Evolutionary conservation across 2,888 invertebrate genomes (phyloP).

Genomic region (Meteorus cinctellus): DNA sequence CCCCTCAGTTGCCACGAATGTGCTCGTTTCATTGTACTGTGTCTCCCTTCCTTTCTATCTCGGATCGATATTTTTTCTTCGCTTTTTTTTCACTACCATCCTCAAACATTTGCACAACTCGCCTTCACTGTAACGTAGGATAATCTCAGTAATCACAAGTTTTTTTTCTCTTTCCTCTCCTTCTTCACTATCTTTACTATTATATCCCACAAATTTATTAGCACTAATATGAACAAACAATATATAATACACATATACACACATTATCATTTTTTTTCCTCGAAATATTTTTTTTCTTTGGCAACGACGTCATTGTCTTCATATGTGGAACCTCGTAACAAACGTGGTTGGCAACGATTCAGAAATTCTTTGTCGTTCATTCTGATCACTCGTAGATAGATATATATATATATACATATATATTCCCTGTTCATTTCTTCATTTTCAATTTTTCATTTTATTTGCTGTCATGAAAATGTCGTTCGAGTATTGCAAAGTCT

Average conservation of each 20-base stretch:
- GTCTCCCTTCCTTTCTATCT: neutral
- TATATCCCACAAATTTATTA: neutral
- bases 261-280: neutral
- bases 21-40: slow-evolving; percentile 16
- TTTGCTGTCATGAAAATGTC: neutral
- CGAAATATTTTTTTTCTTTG: neutral
- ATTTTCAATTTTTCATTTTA: neutral
- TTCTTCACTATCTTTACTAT: neutral
- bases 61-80: neutral
- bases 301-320: neutral
- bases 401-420: neutral
- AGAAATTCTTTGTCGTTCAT: neutral
- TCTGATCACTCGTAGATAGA: neutral
- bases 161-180: neutral
- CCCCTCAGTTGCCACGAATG: slow-evolving; percentile 40
- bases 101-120: slow-evolving; percentile 3
- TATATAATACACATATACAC: neutral
- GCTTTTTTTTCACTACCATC: neutral
- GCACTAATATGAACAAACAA: neutral
- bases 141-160: neutral
- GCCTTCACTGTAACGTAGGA: neutral
- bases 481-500: neutral
- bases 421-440: neutral
- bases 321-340: neutral
- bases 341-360: neutral